Percentiles rank a stretch among this genome's conserved stretches.
Evolutionary conservation across 2,797 vertebrate genomes (phyloP).

Genomic region (Anableps anableps): DNA sequence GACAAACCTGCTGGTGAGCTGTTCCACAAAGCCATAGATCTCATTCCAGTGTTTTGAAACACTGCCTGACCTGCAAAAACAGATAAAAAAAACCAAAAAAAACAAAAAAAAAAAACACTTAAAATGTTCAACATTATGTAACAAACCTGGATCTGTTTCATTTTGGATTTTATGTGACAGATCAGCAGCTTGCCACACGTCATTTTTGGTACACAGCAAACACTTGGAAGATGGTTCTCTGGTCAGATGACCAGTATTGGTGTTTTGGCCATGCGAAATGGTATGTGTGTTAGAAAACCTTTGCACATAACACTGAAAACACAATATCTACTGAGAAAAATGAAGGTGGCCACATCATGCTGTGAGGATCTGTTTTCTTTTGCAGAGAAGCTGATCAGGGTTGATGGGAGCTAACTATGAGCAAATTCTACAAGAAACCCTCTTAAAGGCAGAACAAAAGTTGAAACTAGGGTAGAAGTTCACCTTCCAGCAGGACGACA

Average conservation of each 20-base stretch:
- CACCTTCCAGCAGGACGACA: background rate
- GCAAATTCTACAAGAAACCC: background rate
- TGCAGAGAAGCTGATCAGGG: no score
- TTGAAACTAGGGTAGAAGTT: background rate
- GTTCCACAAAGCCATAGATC: slow-evolving; percentile 91
- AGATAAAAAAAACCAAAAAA: background rate
- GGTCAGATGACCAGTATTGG: background rate
- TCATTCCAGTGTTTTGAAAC: slow-evolving; percentile 90
- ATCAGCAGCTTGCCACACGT: background rate
- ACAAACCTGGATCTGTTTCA: background rate
- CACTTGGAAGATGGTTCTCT: no score
- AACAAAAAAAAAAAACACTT: background rate
- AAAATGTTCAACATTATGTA: background rate
- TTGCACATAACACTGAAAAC: background rate
- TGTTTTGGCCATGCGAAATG: background rate
- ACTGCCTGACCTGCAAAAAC: slow-evolving; percentile 88
- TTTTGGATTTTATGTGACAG: background rate
- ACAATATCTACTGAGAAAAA: background rate
- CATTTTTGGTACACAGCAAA: background rate
- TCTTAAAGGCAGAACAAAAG: background rate
- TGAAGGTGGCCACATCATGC: no score
- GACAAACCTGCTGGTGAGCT: slow-evolving; percentile 92
- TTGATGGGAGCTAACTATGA: background rate
- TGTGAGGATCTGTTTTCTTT: no score
- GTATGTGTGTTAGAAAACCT: background rate